These are phyloP conservation scores for Drosophila pruinosa DNA, from an alignment of 1,140 invertebrate species.

Conservation along the genomic window DNA sequence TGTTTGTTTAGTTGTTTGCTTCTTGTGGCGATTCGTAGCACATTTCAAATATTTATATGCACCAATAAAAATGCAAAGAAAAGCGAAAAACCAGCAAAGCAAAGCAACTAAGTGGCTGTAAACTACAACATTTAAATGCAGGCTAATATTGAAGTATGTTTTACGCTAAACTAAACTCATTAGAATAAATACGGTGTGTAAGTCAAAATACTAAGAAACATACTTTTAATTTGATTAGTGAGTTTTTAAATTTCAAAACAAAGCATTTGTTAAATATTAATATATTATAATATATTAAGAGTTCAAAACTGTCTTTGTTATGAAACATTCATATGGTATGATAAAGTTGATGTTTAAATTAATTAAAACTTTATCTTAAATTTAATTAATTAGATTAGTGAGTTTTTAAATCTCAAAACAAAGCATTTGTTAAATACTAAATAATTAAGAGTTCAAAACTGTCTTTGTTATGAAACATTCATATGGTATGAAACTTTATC, in stretches of 20 bases:
- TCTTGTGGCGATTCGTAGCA: conserved; percentile 41
- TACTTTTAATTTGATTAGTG: too few species aligned
- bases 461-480: too few species aligned
- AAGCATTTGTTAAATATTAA: too few species aligned
- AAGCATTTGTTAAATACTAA: not conserved
- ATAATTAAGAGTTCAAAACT: too few species aligned
- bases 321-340: too few species aligned
- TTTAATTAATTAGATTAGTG: not conserved
- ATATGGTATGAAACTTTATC: too few species aligned
- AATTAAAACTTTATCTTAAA: too few species aligned
- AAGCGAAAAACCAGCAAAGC: not conserved
- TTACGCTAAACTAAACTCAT: not conserved
- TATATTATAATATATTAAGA: too few species aligned
- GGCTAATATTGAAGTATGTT: not conserved
- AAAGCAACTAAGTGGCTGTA: not conserved
- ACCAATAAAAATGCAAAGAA: not conserved
- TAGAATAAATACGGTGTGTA: not conserved
- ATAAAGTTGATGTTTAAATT: too few species aligned
- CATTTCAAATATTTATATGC: conserved; percentile 45
- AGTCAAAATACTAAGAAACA: not conserved
- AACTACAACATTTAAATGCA: not conserved
- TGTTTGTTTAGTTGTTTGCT: not conserved
- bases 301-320: too few species aligned
- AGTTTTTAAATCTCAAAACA: not conserved
- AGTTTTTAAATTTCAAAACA: too few species aligned